Evolutionary conservation across 2,797 vertebrate genomes (phyloP), one percentile per base, ranked within the genome.

Genomic region (Sardinella longiceps): DNA sequence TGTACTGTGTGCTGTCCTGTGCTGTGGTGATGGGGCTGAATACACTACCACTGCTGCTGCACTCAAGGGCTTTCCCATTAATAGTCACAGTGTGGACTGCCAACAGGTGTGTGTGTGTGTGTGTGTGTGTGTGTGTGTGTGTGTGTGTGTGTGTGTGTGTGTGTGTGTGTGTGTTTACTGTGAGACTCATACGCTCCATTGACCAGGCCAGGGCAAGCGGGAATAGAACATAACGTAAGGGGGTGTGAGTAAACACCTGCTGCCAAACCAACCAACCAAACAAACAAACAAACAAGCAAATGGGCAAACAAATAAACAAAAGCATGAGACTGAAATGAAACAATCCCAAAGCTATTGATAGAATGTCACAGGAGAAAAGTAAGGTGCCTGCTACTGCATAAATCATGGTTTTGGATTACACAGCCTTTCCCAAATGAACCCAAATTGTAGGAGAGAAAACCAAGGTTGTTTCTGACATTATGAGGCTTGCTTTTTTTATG

Each of bases 41-140:
- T 10, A 60, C 56, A 25, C 28, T 66, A 12, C 3, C 53, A 20
- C 53, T 30, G 60, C 28, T 66, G 60, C 60, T 5, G 14, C 18
- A 30, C 63, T 33, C 11, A 5, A 30, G 30, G 28, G 28, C 28
- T 0, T 70, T 15, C 37, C 63, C 63, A 70, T 70, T 18, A 33
- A 33, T 18, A 33, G 28, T 66, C 11, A 11, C 11, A 11, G 60
- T 2, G 28, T 30, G 12, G 60, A 30, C 18, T 77, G 37, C 6
- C 33, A 39, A 39, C 37, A 7, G 37, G 70, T 77, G 70, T 83
- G 70, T 39, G 43, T 87, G 70, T 39, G 43, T 87, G 70, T 39
- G 43, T 87, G 70, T 39, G 43, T 87, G 70, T 39, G 43, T 87
- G 70, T 39, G 43, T 87, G 70, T 39, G 43, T 87, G 70, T 39